phyloP scores from a whole-genome alignment of 2,113 vertebrate species.

The Oncorhynchus masou region DNA sequence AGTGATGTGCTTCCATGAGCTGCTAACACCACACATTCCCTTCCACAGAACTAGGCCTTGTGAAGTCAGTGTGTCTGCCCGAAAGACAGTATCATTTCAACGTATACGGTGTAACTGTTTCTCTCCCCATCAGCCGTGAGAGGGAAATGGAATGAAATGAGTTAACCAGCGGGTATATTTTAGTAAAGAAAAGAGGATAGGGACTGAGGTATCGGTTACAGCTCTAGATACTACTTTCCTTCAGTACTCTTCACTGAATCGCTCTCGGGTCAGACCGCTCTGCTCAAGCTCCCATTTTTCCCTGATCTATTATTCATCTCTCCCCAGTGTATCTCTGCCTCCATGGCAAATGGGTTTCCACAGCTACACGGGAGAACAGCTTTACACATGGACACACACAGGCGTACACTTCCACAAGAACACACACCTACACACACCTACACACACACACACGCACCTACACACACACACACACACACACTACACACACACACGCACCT shows the following conservation, averaged over 20 bases:
- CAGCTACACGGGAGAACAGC: slow-evolving; percentile 37
- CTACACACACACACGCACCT: neutral
- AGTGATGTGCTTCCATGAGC: slow-evolving; percentile 20
- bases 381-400: slow-evolving; percentile 19
- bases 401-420: neutral
- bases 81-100: slow-evolving; percentile 52
- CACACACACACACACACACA: slow-evolving; percentile 21
- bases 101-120: slow-evolving; percentile 45
- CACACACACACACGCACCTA: neutral
- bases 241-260: slow-evolving; percentile 46
- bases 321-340: slow-evolving; percentile 54
- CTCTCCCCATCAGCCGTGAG: slow-evolving; percentile 52
- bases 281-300: slow-evolving; percentile 64
- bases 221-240: slow-evolving; percentile 46
- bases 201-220: slow-evolving; percentile 54
- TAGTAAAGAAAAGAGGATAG: slow-evolving; percentile 55
- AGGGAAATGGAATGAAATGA: slow-evolving; percentile 56
- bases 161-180: slow-evolving; percentile 61
- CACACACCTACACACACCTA: neutral
- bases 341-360: slow-evolving; percentile 64
- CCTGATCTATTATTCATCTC: slow-evolving; percentile 74
- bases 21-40: slow-evolving; percentile 19
- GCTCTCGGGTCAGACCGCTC: slow-evolving; percentile 58
- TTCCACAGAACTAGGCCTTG: slow-evolving; percentile 44
- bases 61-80: slow-evolving; percentile 29